A percentile compares a stretch with the other conserved stretches of the same genome.
These are phyloP conservation scores for Lamproptera curius DNA, from an alignment of 2,888 invertebrate species.

Conservation along the genomic window DNA sequence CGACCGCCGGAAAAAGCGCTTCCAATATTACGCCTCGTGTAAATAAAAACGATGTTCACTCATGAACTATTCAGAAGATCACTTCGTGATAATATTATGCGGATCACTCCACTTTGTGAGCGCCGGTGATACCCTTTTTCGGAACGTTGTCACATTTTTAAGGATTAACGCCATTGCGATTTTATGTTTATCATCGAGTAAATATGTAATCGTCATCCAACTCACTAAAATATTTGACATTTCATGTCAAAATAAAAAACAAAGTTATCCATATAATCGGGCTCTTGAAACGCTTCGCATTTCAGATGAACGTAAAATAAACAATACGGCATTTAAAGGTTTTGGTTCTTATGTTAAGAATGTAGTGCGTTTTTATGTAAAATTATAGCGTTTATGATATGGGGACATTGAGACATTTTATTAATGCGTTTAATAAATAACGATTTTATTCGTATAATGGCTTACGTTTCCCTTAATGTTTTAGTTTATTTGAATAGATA, in stretches of 20 bases:
- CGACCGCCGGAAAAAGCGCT: constrained; percentile 57
- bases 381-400: constrained; percentile 28
- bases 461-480: constrained; percentile 9
- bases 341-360: constrained; percentile 25
- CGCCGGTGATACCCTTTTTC: neutral
- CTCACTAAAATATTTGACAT: neutral
- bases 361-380: constrained; percentile 29
- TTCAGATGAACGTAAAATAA: constrained; percentile 46
- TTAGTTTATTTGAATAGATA: constrained; percentile 1
- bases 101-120: neutral
- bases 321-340: constrained; percentile 40
- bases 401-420: constrained; percentile 23
- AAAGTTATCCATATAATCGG: neutral
- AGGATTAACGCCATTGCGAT: neutral
- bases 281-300: constrained; percentile 14
- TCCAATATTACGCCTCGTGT: constrained; percentile 69
- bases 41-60: constrained; percentile 46
- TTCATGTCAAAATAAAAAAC: neutral
- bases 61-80: constrained; percentile 5
- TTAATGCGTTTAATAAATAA: constrained; percentile 12
- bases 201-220: neutral
- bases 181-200: neutral
- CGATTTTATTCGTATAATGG: constrained; percentile 13
- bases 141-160: neutral
- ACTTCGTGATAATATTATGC: constrained; percentile 23